Evolutionary conservation across 2,797 vertebrate genomes (phyloP).

Genomic region (Thripadectes ignobilis): DNA sequence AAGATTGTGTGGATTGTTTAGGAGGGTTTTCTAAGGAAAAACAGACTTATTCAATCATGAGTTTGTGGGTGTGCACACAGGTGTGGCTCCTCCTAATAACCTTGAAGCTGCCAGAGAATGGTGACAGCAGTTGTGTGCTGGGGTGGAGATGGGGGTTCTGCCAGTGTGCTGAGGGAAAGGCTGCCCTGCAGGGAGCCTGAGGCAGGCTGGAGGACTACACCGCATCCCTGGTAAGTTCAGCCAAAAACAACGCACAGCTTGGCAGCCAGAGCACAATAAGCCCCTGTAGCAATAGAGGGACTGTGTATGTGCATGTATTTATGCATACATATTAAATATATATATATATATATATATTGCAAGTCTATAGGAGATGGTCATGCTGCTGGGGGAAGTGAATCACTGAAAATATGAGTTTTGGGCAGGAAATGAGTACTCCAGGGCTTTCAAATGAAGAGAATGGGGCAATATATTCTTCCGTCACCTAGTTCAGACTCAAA

Average conservation of each 20-base stretch:
- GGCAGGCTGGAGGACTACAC: neutral
- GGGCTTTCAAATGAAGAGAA: neutral
- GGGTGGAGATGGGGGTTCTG: neutral
- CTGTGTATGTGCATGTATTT: accelerated
- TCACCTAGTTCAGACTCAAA: neutral
- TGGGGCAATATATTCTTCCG: neutral
- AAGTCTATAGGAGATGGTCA: neutral
- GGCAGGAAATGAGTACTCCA: neutral
- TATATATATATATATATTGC: accelerated
- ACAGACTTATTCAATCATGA: neutral
- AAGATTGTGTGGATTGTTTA: neutral
- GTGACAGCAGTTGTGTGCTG: neutral
- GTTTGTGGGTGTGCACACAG: no score
- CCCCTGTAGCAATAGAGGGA: neutral
- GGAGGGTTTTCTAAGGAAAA: neutral
- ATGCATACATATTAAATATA: neutral
- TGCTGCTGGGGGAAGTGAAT: neutral
- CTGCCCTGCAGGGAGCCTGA: neutral
- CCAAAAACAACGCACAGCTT: accelerated
- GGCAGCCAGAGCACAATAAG: accelerated
- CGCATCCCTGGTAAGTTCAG: neutral
- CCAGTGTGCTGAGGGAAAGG: neutral
- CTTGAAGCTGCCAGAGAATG: neutral
- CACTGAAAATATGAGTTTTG: neutral
- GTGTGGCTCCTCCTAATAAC: neutral